Evolutionary conservation across 2,797 vertebrate genomes (phyloP), one percentile per base, ranked within the genome.

Genomic region (Chromis chromis): DNA sequence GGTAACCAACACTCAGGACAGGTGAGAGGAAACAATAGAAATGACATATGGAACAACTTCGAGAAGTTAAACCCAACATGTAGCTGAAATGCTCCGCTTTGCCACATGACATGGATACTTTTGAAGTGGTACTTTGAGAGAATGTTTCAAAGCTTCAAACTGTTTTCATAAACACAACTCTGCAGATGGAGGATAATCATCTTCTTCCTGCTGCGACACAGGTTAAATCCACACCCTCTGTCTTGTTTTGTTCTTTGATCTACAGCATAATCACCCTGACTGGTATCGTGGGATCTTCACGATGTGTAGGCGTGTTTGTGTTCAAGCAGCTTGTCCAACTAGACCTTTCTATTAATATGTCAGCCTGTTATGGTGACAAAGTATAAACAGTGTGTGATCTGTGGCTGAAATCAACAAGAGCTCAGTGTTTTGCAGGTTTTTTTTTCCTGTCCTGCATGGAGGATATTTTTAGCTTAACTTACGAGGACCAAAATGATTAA

Each of bases 1-100:
- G 65, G 76, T 9, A 6, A 11, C 3, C 28, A 46, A 0, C 48
- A 28, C n/a, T 2, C 5, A 1, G 28, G 1, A 53, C 83, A 78
- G 85, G 88, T 88, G 58, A 84, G 57, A 58, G 10, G 1, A 28
- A 48, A 48, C 31, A 31, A 4, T 4, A 21, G 3, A 11, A 17
- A 3, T 9, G 14, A 6, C 42, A 21, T 46, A 6, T 48, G 7
- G 19, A 48, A 21, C 8, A 21, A 49, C 9, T 10, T 4, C 19
- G 17, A 46, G 6, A 17, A 46, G 4, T 6, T 6, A 1, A 19
- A 19, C 13, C 40, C 13, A 42, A 16, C 14, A 40, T 40, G 12
- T 40, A 8, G 17, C 44, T 46, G 44, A 46, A 2, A 8, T 46
- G 17, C 17, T n/a, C 44, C 8, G 8, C 44, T 46, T 17, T 46